Percentiles rank a stretch among this genome's conserved stretches.
These are phyloP conservation scores for Drosophila burlai DNA, from an alignment of 1,140 invertebrate genomes.

Conservation along the genomic window DNA sequence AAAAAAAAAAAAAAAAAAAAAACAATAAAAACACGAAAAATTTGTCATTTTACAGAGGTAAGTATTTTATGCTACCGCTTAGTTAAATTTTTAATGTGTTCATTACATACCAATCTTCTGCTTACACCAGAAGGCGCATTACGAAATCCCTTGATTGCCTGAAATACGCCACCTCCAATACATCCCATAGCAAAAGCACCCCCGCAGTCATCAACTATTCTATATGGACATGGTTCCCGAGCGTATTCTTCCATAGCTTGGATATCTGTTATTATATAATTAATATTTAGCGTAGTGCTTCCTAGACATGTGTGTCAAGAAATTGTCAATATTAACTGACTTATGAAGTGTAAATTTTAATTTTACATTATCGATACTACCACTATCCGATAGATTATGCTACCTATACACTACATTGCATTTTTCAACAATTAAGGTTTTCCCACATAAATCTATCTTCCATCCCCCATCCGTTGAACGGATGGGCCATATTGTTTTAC, in stretches of 20 bases:
- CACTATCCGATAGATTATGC: neutral
- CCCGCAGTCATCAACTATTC: constrained; percentile 39
- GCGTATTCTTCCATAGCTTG: constrained; percentile 36
- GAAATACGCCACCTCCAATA: constrained; percentile 41
- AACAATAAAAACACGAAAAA: too few species aligned
- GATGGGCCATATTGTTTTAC: too few species aligned
- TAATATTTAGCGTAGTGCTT: neutral
- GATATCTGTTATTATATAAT: neutral
- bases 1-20: too few species aligned
- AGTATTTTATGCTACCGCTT: too few species aligned
- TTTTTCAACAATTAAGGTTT: neutral
- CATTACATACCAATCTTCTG: constrained; percentile 37
- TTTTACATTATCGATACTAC: neutral
- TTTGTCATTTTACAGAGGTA: too few species aligned
- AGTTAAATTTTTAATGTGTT: neutral
- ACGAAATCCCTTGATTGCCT: constrained; percentile 43
- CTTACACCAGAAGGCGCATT: constrained; percentile 36
- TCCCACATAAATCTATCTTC: too few species aligned
- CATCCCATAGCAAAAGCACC: constrained; percentile 45
- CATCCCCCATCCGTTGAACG: too few species aligned
- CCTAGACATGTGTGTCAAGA: neutral
- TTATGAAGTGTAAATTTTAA: fast-evolving
- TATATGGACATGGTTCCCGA: constrained; percentile 38
- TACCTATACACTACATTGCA: neutral
- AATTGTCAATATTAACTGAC: neutral